Evolutionary conservation across 2,888 invertebrate species (phyloP).

Genomic region (Chloroclysta siterata): DNA sequence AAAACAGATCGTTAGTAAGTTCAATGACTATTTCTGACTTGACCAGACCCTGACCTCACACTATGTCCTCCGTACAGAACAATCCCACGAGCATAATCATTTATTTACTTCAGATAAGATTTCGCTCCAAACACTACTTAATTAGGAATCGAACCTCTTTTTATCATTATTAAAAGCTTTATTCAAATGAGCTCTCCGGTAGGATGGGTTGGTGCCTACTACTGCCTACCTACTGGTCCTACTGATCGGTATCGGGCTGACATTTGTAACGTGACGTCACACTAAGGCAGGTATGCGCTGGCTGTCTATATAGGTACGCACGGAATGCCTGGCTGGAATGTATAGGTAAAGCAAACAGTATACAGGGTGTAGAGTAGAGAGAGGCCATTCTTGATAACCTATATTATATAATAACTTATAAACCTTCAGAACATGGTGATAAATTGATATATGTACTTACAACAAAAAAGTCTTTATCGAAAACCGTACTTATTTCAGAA

Average conservation of each 20-base stretch:
- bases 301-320: neutral
- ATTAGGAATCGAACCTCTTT: constrained; percentile 7
- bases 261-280: constrained; percentile 8
- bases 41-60: no score
- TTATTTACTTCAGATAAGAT: neutral
- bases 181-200: neutral
- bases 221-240: no score
- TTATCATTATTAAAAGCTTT: constrained; percentile 8
- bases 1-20: no score
- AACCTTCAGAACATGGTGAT: neutral
- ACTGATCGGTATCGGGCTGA: neutral
- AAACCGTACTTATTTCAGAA: no score
- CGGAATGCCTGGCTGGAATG: no score
- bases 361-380: neutral
- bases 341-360: neutral
- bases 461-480: no score
- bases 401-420: no score
- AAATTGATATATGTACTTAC: no score
- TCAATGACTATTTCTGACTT: no score
- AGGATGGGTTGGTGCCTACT: no score
- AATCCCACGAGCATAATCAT: neutral
- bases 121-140: neutral
- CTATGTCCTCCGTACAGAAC: neutral
- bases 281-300: neutral
- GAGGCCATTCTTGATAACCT: no score